These are phyloP conservation scores for Microplitis mediator DNA, from an alignment of 1,140 invertebrate genomes.

Conservation along the genomic window DNA sequence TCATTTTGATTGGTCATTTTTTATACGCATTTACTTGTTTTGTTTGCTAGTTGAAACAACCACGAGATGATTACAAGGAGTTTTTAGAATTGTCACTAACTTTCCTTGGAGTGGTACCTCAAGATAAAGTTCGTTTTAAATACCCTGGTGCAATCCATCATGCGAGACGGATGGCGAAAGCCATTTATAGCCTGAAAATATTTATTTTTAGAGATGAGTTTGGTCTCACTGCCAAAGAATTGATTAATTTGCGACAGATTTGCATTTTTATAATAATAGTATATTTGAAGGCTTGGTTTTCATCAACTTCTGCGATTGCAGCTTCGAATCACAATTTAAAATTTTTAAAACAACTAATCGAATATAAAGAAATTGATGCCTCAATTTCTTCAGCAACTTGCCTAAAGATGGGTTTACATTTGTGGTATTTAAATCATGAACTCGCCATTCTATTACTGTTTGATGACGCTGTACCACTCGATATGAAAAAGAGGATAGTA, in stretches of 20 bases:
- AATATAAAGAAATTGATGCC: neutral
- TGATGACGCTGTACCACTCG: constrained; percentile 18
- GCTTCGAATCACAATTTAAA: neutral
- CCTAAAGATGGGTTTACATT: neutral
- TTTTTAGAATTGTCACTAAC: too few species aligned
- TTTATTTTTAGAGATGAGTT: constrained; percentile 27
- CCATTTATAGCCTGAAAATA: constrained; percentile 35
- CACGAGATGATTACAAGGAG: too few species aligned
- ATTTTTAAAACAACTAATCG: neutral
- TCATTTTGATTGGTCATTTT: too few species aligned
- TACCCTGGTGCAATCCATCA: too few species aligned
- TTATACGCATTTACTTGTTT: too few species aligned
- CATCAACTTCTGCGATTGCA: neutral
- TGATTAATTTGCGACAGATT: neutral
- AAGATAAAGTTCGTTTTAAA: too few species aligned
- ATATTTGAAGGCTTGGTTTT: neutral
- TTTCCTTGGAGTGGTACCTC: too few species aligned
- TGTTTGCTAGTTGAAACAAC: too few species aligned
- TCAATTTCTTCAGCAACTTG: neutral
- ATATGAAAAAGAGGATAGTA: neutral
- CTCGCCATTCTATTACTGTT: constrained; percentile 1
- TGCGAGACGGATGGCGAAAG: too few species aligned
- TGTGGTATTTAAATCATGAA: neutral
- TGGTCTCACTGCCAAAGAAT: neutral
- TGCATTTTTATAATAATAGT: neutral